phyloP scores from a whole-genome alignment of 2,797 vertebrate species.

The Channa striata region DNA sequence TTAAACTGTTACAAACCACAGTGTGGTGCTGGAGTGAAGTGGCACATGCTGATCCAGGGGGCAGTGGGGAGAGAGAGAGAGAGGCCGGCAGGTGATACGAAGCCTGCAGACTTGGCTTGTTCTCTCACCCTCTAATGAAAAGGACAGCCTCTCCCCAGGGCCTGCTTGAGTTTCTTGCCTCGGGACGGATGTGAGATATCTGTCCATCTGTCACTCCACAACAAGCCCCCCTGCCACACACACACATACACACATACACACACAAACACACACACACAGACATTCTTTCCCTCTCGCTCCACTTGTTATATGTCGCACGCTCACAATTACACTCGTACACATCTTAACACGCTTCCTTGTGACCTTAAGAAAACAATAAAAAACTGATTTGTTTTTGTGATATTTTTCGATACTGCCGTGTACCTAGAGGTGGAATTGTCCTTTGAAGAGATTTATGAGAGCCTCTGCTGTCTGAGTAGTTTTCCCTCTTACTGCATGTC shows the following conservation, averaged over 20 bases:
- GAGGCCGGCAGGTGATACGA: conserved; percentile 71
- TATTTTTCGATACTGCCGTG: no score
- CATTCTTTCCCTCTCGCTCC: not conserved
- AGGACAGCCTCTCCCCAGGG: conserved; percentile 82
- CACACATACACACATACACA: conserved; percentile 26
- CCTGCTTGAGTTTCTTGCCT: conserved; percentile 83
- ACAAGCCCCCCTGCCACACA: conserved; percentile 54
- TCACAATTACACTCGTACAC: conserved; percentile 10
- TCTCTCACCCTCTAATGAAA: conserved; percentile 79
- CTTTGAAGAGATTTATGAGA: not conserved
- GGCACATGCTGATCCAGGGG: conserved; percentile 50
- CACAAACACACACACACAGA: conserved; percentile 35
- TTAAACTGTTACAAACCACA: conserved; percentile 84
- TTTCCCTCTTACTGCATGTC: conserved; percentile 12
- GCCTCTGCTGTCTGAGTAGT: conserved; percentile 1
- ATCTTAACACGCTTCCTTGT: conserved; percentile 24
- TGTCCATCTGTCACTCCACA: conserved; percentile 81
- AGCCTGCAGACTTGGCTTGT: conserved; percentile 77
- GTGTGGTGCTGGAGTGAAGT: conserved; percentile 68
- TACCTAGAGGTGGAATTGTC: not conserved
- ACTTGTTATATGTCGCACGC: conserved; percentile 27
- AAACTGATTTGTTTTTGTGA: conserved; percentile 28
- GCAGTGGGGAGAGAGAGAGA: not conserved
- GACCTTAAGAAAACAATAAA: conserved; percentile 39
- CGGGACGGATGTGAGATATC: conserved; percentile 81